Evolutionary conservation across 2,888 invertebrate genomes (phyloP), one percentile per base, ranked within the genome.

Genomic region (Thumatha senex): DNA sequence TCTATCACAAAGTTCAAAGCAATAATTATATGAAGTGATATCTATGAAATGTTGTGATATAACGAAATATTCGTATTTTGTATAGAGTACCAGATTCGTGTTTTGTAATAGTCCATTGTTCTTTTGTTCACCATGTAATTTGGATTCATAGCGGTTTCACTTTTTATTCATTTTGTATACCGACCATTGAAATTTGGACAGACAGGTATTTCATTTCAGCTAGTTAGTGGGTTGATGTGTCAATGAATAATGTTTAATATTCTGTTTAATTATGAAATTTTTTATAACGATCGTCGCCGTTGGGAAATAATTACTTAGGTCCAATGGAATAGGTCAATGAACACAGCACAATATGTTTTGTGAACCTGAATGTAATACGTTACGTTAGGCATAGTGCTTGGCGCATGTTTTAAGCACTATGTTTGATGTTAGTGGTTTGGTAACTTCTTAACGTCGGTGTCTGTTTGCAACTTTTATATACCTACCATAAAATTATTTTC

Each of bases 101-200:
- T 74, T 64, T 62, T 53, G 67, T 63, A 71, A 73, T 54, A 49
- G 48, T 41, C 60, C 51, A 66, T 68, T 61, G 66, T 68, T 66
- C 68, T 56, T 66, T 61, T 68, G 66, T 66, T 68, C 53, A 50
- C 51, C 47, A 40, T 46, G 33, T 48, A 45, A 43, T 56, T 54
- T 56, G 41, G 55, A 51, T 59, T 36, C 39, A 18, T 15, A 40
- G 39, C 41, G 49, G 52, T 65, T 65, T 65, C 68, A 54, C 68
- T 56, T 65, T 53, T 65, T 60, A 55, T 54, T 52, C 54, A 48
- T 52, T 49, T 53, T 61, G 43, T 49, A 38, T 47, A 46, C 15
- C 34, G 48, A 67, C 51, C 44, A 59, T 63, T 50, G 56, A 45
- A 67, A 60, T 46, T 43, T 39, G 14, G 33, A 14, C 24, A 36